Evolutionary conservation across 2,888 invertebrate genomes (phyloP).

Genomic region (Drosophila niveifrons): DNA sequence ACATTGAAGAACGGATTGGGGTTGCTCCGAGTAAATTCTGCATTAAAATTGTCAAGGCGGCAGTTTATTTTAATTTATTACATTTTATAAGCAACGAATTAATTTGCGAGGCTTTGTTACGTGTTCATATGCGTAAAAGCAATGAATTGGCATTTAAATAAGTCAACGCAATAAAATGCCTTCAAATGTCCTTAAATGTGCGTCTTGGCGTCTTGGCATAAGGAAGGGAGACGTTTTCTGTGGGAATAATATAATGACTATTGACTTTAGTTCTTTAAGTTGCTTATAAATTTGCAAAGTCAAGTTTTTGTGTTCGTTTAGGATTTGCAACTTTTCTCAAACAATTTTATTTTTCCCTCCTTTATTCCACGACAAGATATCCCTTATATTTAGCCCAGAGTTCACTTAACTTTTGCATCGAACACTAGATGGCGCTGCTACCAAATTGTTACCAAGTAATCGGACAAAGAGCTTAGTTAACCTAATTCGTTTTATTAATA

Average conservation of each 20-base stretch:
- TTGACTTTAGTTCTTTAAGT: slow-evolving; percentile 1
- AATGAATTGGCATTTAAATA: slow-evolving; percentile 19
- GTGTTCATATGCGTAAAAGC: slow-evolving; percentile 12
- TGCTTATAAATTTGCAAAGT: background rate
- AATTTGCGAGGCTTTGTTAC: slow-evolving; percentile 40
- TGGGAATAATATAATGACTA: background rate
- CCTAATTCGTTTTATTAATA: no score
- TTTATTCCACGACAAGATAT: no score
- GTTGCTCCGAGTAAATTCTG: slow-evolving; percentile 31
- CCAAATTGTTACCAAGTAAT: no score
- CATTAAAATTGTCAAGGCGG: slow-evolving; percentile 54
- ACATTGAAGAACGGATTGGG: slow-evolving; percentile 13
- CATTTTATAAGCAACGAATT: slow-evolving; percentile 52
- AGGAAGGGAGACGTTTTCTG: no score
- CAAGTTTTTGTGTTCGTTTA: background rate
- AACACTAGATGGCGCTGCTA: no score
- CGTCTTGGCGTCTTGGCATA: background rate
- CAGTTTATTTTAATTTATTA: slow-evolving; percentile 62
- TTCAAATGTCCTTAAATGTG: background rate
- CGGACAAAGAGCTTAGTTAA: no score
- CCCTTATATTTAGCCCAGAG: no score
- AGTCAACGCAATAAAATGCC: slow-evolving; percentile 5
- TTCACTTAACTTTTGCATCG: no score
- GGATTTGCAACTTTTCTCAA: background rate
- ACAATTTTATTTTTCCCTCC: no score